Evolutionary conservation across 1,140 invertebrate genomes (phyloP).

Genomic region (Drosophila dunni): DNA sequence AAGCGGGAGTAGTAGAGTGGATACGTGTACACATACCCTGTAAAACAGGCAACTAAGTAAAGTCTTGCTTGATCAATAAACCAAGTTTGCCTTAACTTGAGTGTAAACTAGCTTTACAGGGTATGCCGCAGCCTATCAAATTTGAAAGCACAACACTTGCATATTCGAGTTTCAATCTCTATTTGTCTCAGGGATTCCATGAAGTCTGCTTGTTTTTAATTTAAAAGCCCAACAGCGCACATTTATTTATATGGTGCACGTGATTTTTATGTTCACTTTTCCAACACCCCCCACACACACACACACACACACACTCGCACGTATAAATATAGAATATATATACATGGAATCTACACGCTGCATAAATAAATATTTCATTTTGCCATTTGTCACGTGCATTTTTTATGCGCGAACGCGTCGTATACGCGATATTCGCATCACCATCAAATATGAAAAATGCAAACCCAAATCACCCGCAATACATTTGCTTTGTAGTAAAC

Average conservation of each 20-base stretch:
- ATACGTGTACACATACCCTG: not conserved
- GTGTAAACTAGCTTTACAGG: not conserved
- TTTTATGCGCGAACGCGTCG: conserved; percentile 74
- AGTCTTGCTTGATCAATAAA: too few species aligned
- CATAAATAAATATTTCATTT: conserved; percentile 78
- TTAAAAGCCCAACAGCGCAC: conserved; percentile 73
- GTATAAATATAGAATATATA: conserved; percentile 36
- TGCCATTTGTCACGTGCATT: conserved; percentile 80
- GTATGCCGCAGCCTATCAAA: conserved; percentile 2
- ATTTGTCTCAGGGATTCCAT: conserved; percentile 38
- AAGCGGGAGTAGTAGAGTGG: not conserved
- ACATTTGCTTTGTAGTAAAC: conserved; percentile 34
- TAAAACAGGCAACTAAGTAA: not conserved
- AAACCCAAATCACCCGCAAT: conserved; percentile 44
- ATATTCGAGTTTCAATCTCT: conserved; percentile 23
- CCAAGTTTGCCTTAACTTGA: too few species aligned
- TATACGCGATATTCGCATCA: conserved; percentile 62
- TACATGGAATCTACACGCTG: conserved; percentile 54
- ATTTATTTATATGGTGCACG: conserved; percentile 77
- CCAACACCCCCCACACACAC: conserved; percentile 8
- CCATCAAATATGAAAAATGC: conserved; percentile 47
- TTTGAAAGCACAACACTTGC: not conserved
- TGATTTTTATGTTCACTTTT: conserved; percentile 66
- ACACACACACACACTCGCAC: not conserved
- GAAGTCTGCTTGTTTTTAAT: conserved; percentile 67